phyloP scores from a whole-genome alignment of 1,140 invertebrate species.

The Lysiphlebus fabarum region DNA sequence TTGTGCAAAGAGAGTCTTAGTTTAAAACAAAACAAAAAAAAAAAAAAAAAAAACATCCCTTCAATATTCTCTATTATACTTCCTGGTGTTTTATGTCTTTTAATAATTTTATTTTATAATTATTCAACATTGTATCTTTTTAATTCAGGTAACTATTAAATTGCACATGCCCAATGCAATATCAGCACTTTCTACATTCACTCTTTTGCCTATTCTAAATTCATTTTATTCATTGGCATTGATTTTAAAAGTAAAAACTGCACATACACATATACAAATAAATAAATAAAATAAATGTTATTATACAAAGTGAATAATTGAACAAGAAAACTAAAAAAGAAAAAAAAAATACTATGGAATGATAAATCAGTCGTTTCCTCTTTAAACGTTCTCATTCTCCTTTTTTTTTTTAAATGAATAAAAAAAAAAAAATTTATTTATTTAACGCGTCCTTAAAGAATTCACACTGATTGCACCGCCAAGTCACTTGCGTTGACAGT shows the following conservation, averaged over 20 bases:
- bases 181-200: too few relatives aligned
- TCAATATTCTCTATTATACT: too few relatives aligned
- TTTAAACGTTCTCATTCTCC: background rate
- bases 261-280: background rate
- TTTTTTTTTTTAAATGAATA: too few relatives aligned
- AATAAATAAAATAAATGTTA: background rate
- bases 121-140: too few relatives aligned
- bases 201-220: background rate
- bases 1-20: too few relatives aligned
- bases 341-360: conserved; percentile 18
- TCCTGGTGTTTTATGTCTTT: too few relatives aligned
- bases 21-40: too few relatives aligned
- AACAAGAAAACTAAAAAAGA: conserved; percentile 18
- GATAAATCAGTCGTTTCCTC: conserved; percentile 18
- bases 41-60: too few relatives aligned
- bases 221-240: background rate
- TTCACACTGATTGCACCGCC: conserved; percentile 13
- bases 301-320: conserved; percentile 23
- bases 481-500: conserved; percentile 15
- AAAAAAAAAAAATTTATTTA: too few relatives aligned
- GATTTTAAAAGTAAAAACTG: background rate
- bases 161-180: too few relatives aligned
- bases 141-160: too few relatives aligned
- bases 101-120: too few relatives aligned
- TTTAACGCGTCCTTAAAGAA: background rate